Conservation (phyloP, 2,113 vertebrate genomes). For the Corythornis vintsioides region DNA sequence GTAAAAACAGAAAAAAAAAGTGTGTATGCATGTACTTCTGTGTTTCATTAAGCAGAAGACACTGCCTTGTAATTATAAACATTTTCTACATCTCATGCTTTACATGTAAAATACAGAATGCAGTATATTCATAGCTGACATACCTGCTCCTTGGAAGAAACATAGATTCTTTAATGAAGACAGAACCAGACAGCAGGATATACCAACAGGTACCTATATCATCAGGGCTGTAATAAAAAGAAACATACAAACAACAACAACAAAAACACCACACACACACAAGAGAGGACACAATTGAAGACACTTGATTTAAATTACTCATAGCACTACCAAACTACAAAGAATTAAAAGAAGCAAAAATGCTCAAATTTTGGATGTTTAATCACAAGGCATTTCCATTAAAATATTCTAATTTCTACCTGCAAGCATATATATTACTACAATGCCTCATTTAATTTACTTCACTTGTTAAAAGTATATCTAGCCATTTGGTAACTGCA, state of each 20-base stretch:
- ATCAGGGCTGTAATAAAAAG: conserved; percentile 83
- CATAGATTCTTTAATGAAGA: conserved; percentile 99
- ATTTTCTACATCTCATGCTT: neutral
- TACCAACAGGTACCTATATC: conserved; percentile 98
- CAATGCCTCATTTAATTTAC: neutral
- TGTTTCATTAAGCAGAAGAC: neutral
- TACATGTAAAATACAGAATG: neutral
- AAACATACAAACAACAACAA: no score
- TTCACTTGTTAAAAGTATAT: neutral
- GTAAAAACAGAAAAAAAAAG: neutral
- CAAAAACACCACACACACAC: no score
- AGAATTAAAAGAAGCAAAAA: neutral
- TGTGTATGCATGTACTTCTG: neutral
- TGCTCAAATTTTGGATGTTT: neutral
- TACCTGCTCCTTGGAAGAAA: conserved; percentile 99
- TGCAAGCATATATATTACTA: neutral
- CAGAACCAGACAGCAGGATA: conserved; percentile 96
- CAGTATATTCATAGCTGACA: neutral
- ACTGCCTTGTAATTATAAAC: neutral
- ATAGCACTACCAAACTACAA: neutral
- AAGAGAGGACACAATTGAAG: neutral
- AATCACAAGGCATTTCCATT: neutral
- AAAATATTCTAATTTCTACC: neutral
- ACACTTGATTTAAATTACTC: neutral
- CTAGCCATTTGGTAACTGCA: neutral